Conservation (phyloP, 2,113 vertebrate genomes). For the Sminthopsis crassicaudata region DNA sequence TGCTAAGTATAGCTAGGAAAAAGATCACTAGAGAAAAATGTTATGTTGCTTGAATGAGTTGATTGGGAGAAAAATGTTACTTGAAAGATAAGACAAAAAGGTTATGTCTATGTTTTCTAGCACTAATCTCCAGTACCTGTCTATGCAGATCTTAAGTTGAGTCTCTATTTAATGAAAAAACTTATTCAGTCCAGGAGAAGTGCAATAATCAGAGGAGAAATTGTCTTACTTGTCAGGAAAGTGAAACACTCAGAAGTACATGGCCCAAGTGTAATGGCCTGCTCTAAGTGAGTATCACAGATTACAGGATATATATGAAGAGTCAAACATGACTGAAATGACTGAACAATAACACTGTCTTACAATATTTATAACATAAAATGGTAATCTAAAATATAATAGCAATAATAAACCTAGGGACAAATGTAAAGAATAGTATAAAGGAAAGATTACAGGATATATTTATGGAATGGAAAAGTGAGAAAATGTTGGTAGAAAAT, state of each 20-base stretch:
- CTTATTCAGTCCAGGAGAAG: neutral
- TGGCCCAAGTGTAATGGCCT: too few relatives aligned
- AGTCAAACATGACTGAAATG: neutral
- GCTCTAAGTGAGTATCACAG: too few relatives aligned
- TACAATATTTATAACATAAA: too few relatives aligned
- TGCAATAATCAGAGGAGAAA: neutral
- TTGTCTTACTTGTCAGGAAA: neutral
- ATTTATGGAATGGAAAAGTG: neutral
- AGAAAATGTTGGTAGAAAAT: neutral
- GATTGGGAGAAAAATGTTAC: neutral
- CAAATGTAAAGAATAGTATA: neutral
- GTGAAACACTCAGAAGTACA: neutral
- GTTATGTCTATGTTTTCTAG: neutral
- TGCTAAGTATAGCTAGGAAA: neutral
- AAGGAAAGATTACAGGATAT: neutral
- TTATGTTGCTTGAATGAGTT: neutral
- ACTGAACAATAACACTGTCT: neutral
- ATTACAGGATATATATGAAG: too few relatives aligned
- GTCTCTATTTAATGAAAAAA: too few relatives aligned
- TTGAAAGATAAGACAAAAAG: neutral
- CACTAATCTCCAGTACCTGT: neutral
- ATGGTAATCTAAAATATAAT: neutral
- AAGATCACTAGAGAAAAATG: neutral
- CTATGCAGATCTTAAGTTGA: too few relatives aligned
- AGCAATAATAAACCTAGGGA: neutral